Conservation (phyloP, 2,113 vertebrate species). For the Aspiorhynchus laticeps region DNA sequence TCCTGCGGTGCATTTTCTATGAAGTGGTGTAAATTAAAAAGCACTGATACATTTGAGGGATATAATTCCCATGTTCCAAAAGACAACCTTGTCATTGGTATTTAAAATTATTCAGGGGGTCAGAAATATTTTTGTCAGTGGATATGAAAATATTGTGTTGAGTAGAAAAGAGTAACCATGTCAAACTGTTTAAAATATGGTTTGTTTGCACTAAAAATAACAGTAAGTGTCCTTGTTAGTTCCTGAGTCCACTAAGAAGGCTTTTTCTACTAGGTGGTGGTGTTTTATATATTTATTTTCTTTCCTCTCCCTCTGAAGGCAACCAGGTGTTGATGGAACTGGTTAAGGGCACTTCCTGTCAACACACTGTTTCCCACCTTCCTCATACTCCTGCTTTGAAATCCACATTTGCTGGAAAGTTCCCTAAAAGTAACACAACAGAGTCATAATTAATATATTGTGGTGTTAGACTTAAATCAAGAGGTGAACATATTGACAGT, state of each 20-base stretch:
- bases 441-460: not conserved
- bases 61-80: slow-evolving; percentile 24
- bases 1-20: not conserved
- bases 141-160: slow-evolving; percentile 34
- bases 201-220: slow-evolving; percentile 35
- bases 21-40: not conserved
- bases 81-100: slow-evolving; percentile 1
- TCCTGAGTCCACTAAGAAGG: slow-evolving; percentile 71
- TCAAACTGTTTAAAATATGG: slow-evolving; percentile 31
- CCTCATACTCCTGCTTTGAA: slow-evolving; percentile 98
- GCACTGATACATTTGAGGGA: slow-evolving; percentile 21
- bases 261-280: slow-evolving; percentile 48
- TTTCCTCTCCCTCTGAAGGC: slow-evolving; percentile 42
- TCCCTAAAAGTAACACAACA: slow-evolving; percentile 74
- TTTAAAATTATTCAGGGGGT: slow-evolving; percentile 36
- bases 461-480: too few relatives aligned
- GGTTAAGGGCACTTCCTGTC: slow-evolving; percentile 96
- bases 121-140: not conserved
- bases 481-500: too few relatives aligned
- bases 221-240: slow-evolving; percentile 56
- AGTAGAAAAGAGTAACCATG: slow-evolving; percentile 43
- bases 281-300: slow-evolving; percentile 9
- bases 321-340: slow-evolving; percentile 32
- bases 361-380: slow-evolving; percentile 98
- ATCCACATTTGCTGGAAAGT: slow-evolving; percentile 99